phyloP scores from a whole-genome alignment of 1,140 invertebrate genomes.

The Hyphantria cunea region DNA sequence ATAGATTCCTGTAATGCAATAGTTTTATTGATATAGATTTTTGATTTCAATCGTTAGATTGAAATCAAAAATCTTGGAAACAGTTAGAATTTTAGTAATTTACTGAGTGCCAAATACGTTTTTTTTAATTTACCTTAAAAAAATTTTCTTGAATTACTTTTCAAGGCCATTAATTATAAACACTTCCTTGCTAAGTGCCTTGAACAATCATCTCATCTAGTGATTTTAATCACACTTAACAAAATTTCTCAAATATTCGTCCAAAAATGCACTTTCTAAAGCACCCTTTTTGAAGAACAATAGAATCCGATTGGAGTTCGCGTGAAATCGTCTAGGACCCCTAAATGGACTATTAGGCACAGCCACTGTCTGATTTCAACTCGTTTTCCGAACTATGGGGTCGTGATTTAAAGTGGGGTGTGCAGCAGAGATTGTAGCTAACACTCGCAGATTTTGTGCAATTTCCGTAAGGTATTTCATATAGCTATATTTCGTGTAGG shows the following conservation, averaged over 20 bases:
- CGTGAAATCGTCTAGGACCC: slow-evolving; percentile 45
- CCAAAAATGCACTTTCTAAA: slow-evolving; percentile 18
- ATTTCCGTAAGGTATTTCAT: neutral
- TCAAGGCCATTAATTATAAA: too few relatives aligned
- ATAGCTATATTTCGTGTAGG: too few relatives aligned
- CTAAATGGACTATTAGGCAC: slow-evolving; percentile 53
- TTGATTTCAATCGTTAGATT: too few relatives aligned
- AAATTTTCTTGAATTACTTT: too few relatives aligned
- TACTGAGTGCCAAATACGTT: too few relatives aligned
- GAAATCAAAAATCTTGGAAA: too few relatives aligned
- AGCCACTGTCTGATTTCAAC: slow-evolving; percentile 35
- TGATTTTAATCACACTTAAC: slow-evolving; percentile 10
- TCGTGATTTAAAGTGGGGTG: slow-evolving; percentile 39
- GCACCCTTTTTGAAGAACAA: slow-evolving; percentile 26
- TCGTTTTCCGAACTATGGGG: slow-evolving; percentile 31
- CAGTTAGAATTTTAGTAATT: too few relatives aligned
- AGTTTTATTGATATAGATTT: too few relatives aligned
- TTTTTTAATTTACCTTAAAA: too few relatives aligned
- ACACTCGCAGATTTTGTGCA: neutral
- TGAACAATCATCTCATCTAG: too few relatives aligned
- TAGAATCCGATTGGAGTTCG: slow-evolving; percentile 41
- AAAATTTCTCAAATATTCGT: slow-evolving; percentile 8
- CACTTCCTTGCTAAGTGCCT: too few relatives aligned
- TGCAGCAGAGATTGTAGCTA: slow-evolving; percentile 6
- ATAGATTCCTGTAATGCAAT: too few relatives aligned